Conservation (phyloP, 2,113 vertebrate species). For the Datnioides undecimradiatus region DNA sequence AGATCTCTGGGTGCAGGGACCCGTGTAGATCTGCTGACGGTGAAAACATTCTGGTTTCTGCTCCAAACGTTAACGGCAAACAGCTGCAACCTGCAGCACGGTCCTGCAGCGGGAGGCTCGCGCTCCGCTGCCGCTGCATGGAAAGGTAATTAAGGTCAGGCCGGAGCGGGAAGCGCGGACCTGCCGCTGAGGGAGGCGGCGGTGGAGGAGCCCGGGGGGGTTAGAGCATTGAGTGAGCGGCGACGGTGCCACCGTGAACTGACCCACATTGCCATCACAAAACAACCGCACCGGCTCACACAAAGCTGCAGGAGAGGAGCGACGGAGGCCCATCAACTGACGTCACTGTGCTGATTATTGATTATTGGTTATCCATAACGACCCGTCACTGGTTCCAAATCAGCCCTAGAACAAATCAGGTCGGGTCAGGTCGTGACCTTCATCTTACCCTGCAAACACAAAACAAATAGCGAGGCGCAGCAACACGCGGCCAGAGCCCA, state of each 20-base stretch:
- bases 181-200: conserved; percentile 6
- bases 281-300: no score
- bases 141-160: conserved; percentile 52
- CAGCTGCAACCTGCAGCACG: conserved; percentile 17
- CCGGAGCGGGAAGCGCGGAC: not conserved
- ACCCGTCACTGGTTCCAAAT: not conserved
- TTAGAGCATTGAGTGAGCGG: not conserved
- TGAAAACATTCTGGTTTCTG: not conserved
- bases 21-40: not conserved
- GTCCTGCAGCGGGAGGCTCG: no score
- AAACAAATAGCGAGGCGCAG: no score
- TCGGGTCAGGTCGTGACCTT: no score
- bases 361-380: not conserved
- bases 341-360: no score
- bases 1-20: conserved; percentile 24
- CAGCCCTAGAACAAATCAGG: no score
- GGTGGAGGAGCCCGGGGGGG: not conserved
- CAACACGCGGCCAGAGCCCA: no score
- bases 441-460: no score
- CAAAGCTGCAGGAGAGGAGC: not conserved
- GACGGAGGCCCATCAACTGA: not conserved
- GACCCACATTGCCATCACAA: conserved; percentile 53
- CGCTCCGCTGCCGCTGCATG: conserved; percentile 26
- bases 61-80: conserved; percentile 3
- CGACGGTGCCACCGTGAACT: conserved; percentile 20